phyloP scores from a whole-genome alignment of 2,888 invertebrate species.

The Macropis europaea region DNA sequence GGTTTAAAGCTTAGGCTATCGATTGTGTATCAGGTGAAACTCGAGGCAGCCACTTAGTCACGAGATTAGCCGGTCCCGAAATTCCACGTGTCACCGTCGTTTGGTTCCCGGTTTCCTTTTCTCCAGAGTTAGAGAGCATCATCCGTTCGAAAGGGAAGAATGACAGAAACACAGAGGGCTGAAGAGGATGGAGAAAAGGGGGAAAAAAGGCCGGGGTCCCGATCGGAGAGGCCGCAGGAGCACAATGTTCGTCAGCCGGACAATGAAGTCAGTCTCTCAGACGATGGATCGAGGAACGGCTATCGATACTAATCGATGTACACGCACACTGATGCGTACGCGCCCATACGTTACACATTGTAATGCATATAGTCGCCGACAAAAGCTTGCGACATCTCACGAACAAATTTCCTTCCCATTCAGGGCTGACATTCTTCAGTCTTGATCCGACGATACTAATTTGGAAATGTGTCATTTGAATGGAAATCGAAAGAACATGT shows the following conservation, averaged over 20 bases:
- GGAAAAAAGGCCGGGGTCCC: conserved; percentile 13
- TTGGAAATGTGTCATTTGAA: too few relatives aligned
- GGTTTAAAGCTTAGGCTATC: conserved; percentile 38
- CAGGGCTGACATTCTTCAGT: too few relatives aligned
- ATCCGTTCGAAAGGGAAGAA: conserved; percentile 49
- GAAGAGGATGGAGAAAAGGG: conserved; percentile 9
- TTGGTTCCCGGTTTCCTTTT: conserved; percentile 13
- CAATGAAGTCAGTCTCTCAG: conserved; percentile 63
- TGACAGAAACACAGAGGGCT: conserved; percentile 56
- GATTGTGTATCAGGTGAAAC: conserved; percentile 49
- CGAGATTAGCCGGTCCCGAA: conserved; percentile 60
- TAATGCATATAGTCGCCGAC: conserved; percentile 19
- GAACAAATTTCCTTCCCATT: not conserved
- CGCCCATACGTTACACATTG: conserved; percentile 49
- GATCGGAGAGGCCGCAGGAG: conserved; percentile 58
- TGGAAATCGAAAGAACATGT: too few relatives aligned
- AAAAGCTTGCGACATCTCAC: conserved; percentile 11
- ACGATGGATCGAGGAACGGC: conserved; percentile 58
- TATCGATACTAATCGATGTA: conserved; percentile 72
- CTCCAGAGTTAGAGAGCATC: conserved; percentile 26
- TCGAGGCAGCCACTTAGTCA: conserved; percentile 59
- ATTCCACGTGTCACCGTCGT: conserved; percentile 61
- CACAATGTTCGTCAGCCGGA: conserved; percentile 69
- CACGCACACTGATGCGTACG: conserved; percentile 22
- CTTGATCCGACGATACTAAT: too few relatives aligned